Evolutionary conservation across 2,888 invertebrate species (phyloP).

Genomic region (Gymnosoma rotundatum): DNA sequence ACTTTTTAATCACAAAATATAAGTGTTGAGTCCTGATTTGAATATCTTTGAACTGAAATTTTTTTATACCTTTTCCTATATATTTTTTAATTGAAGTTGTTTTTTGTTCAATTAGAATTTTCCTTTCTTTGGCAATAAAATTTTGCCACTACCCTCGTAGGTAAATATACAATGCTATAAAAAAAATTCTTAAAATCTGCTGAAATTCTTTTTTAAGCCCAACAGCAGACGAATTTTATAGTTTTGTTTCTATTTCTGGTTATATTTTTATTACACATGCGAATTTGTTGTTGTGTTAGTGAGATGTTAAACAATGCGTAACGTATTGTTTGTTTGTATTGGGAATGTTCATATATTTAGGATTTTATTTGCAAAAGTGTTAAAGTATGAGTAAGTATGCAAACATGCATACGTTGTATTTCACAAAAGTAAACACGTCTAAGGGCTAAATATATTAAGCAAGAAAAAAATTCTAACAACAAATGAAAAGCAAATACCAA

Average conservation of each 20-base stretch:
- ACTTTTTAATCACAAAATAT: too few species aligned
- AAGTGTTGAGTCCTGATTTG: too few species aligned
- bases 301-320: constrained; percentile 14
- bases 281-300: neutral
- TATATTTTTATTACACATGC: neutral
- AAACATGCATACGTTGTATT: constrained; percentile 12
- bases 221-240: constrained; percentile 45
- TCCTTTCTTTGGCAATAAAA: too few species aligned
- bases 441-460: constrained; percentile 17
- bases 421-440: constrained; percentile 5
- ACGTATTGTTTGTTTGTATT: constrained; percentile 1
- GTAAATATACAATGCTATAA: neutral
- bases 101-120: too few species aligned
- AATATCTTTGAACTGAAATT: too few species aligned
- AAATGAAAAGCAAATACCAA: constrained; percentile 53
- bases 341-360: constrained; percentile 37
- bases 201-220: constrained; percentile 20
- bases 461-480: constrained; percentile 17
- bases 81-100: too few species aligned
- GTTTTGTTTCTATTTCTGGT: neutral
- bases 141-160: neutral
- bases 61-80: too few species aligned
- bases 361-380: neutral
- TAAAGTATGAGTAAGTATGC: constrained; percentile 8
- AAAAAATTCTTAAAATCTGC: neutral